These are phyloP conservation scores for Drosophila chauvacae DNA, from an alignment of 1,140 invertebrate genomes.

Conservation along the genomic window DNA sequence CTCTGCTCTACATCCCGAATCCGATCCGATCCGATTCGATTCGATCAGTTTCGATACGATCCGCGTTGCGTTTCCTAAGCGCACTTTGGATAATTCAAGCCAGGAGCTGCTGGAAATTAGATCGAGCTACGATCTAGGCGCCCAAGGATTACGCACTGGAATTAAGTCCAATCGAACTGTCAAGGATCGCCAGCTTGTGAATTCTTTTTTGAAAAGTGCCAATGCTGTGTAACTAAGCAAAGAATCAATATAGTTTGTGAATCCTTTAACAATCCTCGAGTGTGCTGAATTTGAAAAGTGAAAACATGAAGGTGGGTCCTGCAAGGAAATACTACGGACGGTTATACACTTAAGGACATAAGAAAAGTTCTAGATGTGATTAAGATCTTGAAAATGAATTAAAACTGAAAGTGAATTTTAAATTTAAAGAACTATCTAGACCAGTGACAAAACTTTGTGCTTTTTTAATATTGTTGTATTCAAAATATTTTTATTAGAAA, in stretches of 20 bases:
- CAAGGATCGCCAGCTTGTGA: conserved; percentile 33
- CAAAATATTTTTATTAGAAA: neutral
- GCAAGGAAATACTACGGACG: neutral
- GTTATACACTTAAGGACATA: neutral
- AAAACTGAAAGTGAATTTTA: neutral
- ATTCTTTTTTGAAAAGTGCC: conserved; percentile 53
- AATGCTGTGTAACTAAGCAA: conserved; percentile 39
- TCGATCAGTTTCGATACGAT: conserved; percentile 13
- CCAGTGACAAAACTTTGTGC: neutral
- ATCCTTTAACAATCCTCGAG: conserved; percentile 2
- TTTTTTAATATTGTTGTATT: neutral
- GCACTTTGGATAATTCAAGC: conserved; percentile 6
- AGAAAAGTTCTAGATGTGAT: neutral
- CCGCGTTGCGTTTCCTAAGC: conserved; percentile 10
- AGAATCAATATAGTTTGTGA: conserved; percentile 19
- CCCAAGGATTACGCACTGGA: conserved; percentile 23
- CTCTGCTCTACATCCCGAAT: conserved; percentile 80
- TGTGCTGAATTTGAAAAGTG: conserved; percentile 27
- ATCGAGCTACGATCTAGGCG: neutral
- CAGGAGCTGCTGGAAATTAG: conserved; percentile 1
- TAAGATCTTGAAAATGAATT: neutral
- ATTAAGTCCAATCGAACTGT: neutral
- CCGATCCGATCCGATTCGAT: conserved; percentile 19
- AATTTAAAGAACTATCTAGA: neutral
- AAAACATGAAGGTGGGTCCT: conserved; percentile 76